Conservation (phyloP, 1,140 invertebrate species). For the Vanessa atalanta region DNA sequence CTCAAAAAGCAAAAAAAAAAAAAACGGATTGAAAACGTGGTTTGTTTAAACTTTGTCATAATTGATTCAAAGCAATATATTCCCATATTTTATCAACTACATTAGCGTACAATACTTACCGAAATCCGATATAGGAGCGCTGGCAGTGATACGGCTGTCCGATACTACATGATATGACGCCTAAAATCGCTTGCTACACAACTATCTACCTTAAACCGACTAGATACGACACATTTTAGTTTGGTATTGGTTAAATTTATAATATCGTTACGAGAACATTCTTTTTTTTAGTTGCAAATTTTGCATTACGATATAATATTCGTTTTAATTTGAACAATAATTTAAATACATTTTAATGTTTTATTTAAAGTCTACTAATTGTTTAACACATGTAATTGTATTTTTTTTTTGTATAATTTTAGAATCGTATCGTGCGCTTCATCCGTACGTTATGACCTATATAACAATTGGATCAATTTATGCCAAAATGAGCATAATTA, state of each 20-base stretch:
- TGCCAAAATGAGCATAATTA: too few relatives aligned
- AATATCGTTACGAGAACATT: neutral
- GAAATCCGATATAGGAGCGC: constrained; percentile 42
- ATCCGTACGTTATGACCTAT: too few relatives aligned
- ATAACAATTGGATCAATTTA: too few relatives aligned
- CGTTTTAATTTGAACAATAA: too few relatives aligned
- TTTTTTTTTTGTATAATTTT: too few relatives aligned
- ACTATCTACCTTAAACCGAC: constrained; percentile 10
- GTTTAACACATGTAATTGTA: too few relatives aligned
- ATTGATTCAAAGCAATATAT: neutral
- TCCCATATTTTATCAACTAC: neutral
- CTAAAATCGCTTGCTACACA: constrained; percentile 19
- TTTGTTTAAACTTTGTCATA: neutral
- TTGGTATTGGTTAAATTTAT: neutral
- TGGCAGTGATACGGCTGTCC: constrained; percentile 55
- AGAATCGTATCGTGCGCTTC: too few relatives aligned
- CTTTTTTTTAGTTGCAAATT: too few relatives aligned
- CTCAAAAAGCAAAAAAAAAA: too few relatives aligned
- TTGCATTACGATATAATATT: too few relatives aligned
- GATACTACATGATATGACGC: constrained; percentile 36
- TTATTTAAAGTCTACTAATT: too few relatives aligned
- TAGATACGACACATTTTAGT: neutral
- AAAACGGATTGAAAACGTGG: neutral
- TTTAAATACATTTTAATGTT: too few relatives aligned
- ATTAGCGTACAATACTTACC: constrained; percentile 1